phyloP scores from a whole-genome alignment of 2,113 vertebrate genomes.

The Nipponia nippon region DNA sequence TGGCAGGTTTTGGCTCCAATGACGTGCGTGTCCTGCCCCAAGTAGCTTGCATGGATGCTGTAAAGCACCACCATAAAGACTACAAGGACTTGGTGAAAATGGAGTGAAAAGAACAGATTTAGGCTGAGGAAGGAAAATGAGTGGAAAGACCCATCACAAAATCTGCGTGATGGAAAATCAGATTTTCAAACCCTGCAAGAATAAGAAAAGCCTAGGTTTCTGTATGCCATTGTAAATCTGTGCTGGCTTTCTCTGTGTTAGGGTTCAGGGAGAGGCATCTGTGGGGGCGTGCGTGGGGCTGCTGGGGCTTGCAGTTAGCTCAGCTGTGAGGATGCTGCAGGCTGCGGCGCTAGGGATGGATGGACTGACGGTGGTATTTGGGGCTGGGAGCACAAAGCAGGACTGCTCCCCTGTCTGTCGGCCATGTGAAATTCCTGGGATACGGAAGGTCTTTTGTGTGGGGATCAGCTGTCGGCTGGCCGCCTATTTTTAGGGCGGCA shows the following conservation, averaged over 20 bases:
- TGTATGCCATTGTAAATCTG: background rate
- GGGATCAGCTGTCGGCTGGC: conserved; percentile 41
- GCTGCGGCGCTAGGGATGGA: background rate
- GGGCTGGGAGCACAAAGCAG: conserved; percentile 36
- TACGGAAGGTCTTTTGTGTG: conserved; percentile 49
- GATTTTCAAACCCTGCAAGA: background rate
- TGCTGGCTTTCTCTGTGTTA: accelerated
- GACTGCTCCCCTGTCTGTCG: conserved; percentile 21
- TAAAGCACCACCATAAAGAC: background rate
- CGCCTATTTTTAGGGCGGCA: conserved; percentile 62
- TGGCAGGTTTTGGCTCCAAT: background rate
- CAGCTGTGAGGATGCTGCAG: conserved; percentile 23
- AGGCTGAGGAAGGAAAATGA: background rate
- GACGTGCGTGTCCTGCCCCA: accelerated
- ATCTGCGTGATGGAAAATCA: background rate
- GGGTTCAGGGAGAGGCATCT: background rate
- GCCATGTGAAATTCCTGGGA: conserved; percentile 54
- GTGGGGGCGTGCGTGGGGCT: background rate
- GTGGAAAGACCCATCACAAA: background rate
- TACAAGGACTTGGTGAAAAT: background rate
- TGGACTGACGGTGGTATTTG: background rate
- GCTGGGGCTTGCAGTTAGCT: background rate
- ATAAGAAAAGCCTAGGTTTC: background rate
- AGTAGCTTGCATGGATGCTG: background rate
- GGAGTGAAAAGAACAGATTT: background rate